These are phyloP conservation scores for Bedellia somnulentella DNA, from an alignment of 2,888 invertebrate genomes.

Conservation along the genomic window DNA sequence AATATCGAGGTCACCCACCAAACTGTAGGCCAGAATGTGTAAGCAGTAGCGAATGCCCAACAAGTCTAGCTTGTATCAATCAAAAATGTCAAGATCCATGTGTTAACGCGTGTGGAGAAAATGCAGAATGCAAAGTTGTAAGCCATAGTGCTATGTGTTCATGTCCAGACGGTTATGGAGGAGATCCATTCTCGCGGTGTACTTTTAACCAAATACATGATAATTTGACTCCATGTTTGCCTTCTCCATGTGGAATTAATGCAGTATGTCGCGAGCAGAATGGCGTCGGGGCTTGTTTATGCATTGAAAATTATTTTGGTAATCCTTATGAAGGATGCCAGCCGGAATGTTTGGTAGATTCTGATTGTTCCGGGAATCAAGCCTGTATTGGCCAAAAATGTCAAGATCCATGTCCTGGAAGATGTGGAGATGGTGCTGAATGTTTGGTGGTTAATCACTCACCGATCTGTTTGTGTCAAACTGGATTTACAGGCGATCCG, in stretches of 20 bases:
- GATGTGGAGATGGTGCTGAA: slow-evolving; percentile 73
- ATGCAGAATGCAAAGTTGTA: slow-evolving; percentile 73
- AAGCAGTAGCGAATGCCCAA: slow-evolving; percentile 73
- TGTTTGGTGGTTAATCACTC: slow-evolving; percentile 73
- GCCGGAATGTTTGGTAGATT: slow-evolving; percentile 72
- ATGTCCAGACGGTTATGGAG: slow-evolving; percentile 65
- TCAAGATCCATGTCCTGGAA: slow-evolving; percentile 74
- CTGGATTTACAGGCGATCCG: slow-evolving; percentile 66
- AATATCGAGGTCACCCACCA: slow-evolving; percentile 72
- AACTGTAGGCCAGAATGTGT: slow-evolving; percentile 81
- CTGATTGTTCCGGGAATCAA: slow-evolving; percentile 71
- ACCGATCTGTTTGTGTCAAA: slow-evolving; percentile 67
- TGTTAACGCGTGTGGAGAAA: slow-evolving; percentile 69
- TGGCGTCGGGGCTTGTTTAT: slow-evolving; percentile 70
- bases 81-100: slow-evolving; percentile 77
- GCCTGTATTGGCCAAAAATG: slow-evolving; percentile 77
- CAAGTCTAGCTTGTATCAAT: slow-evolving; percentile 70
- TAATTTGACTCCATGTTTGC: slow-evolving; percentile 64
- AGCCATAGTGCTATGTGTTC: slow-evolving; percentile 80
- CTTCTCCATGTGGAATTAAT: slow-evolving; percentile 73
- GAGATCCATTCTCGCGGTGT: slow-evolving; percentile 67
- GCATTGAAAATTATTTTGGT: slow-evolving; percentile 70
- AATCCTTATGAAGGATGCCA: slow-evolving; percentile 78
- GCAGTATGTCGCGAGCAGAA: slow-evolving; percentile 70
- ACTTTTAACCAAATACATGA: slow-evolving; percentile 44